phyloP scores from a whole-genome alignment of 2,797 vertebrate genomes.

The Galagoides demidoff region DNA sequence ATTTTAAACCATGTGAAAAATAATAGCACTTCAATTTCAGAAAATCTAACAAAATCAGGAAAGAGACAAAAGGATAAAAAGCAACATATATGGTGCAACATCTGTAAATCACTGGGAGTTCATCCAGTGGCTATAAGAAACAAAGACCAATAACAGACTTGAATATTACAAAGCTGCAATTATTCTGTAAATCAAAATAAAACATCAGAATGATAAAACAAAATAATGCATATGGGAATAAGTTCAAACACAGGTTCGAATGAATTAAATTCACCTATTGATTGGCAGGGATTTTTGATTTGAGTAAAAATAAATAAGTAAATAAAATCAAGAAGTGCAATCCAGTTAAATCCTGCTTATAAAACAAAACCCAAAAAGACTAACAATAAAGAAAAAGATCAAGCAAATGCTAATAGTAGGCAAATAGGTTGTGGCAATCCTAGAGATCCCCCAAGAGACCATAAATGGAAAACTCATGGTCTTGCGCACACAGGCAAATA shows the following conservation, averaged over 20 bases:
- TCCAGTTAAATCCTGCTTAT: background rate
- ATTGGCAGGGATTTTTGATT: background rate
- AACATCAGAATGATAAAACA: slow-evolving; percentile 28
- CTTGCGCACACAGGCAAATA: background rate
- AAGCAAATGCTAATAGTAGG: background rate
- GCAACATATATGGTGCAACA: slow-evolving; percentile 86
- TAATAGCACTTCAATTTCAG: background rate
- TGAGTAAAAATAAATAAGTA: background rate
- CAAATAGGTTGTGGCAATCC: background rate
- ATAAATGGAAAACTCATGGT: background rate
- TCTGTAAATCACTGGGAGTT: slow-evolving; percentile 99
- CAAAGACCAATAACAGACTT: slow-evolving; percentile 68
- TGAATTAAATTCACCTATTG: background rate
- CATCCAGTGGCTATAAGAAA: slow-evolving; percentile 94
- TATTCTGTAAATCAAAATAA: slow-evolving; percentile 52
- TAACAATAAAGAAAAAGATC: background rate
- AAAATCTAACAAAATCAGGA: background rate
- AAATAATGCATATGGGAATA: background rate
- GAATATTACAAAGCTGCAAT: slow-evolving; percentile 65
- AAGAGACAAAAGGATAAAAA: background rate
- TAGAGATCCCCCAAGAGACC: background rate
- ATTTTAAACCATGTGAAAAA: background rate
- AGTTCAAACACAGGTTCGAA: background rate
- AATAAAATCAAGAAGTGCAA: background rate
- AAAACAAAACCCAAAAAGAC: slow-evolving; percentile 1